Evolutionary conservation across 2,888 invertebrate genomes (phyloP).

Genomic region (Augochlorella aurata): DNA sequence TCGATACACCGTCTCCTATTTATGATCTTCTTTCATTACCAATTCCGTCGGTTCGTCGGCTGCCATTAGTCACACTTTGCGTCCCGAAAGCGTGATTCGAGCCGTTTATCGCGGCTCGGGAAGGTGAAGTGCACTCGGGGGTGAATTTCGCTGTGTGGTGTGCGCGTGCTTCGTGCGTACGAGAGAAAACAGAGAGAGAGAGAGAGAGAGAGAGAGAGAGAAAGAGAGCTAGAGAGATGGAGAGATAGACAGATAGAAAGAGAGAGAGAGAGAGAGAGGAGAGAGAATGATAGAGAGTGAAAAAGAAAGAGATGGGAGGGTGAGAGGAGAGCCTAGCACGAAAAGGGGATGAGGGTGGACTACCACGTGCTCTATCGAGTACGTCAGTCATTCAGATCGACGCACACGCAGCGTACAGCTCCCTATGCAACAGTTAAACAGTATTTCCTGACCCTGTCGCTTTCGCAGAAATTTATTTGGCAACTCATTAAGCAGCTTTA

Average conservation of each 20-base stretch:
- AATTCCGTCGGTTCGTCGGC: constrained; percentile 59
- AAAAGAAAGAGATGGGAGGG: not conserved
- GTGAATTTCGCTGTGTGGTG: constrained; percentile 48
- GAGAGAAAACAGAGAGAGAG: constrained; percentile 24
- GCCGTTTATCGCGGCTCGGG: constrained; percentile 67
- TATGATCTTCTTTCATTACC: constrained; percentile 60
- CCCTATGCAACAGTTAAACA: constrained; percentile 71
- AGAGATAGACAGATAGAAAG: not conserved
- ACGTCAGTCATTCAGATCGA: constrained; percentile 65
- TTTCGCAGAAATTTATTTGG: not conserved
- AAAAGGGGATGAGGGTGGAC: constrained; percentile 35
- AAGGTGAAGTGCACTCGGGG: constrained; percentile 62
- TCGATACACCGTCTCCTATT: constrained; percentile 52
- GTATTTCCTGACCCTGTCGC: constrained; percentile 47
- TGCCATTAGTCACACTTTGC: constrained; percentile 62
- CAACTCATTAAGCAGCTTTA: not conserved
- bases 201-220: not conserved
- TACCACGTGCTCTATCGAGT: constrained; percentile 61
- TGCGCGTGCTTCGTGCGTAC: constrained; percentile 45
- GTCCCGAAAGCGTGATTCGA: constrained; percentile 61
- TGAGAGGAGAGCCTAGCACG: constrained; percentile 9
- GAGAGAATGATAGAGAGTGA: not conserved
- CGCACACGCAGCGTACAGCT: constrained; percentile 54
- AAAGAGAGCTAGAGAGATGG: not conserved
- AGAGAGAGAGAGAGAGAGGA: not conserved